A percentile compares a stretch with the other conserved stretches of the same genome.
These are phyloP conservation scores for Liodrosophila aerea DNA, from an alignment of 2,888 invertebrate genomes.

Conservation along the genomic window DNA sequence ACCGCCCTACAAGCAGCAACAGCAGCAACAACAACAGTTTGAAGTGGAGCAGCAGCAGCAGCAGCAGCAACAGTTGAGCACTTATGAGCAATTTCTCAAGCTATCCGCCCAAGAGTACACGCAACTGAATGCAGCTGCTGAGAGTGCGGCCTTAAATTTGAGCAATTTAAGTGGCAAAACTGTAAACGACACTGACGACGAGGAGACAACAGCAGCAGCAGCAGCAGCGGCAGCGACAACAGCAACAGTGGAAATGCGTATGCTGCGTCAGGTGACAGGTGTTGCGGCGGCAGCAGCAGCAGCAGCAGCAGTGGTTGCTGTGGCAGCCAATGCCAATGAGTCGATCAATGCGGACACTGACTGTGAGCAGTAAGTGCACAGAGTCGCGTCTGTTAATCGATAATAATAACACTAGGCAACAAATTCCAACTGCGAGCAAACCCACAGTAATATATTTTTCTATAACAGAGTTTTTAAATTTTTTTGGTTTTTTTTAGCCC, in stretches of 20 bases:
- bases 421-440: too few species aligned
- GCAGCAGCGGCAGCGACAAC: conserved; percentile 31
- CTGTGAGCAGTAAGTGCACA: conserved; percentile 32
- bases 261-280: conserved; percentile 53
- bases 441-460: too few species aligned
- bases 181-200: conserved; percentile 13
- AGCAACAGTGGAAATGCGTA: conserved; percentile 39
- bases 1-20: conserved; percentile 55
- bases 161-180: conserved; percentile 49
- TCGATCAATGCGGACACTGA: conserved; percentile 34
- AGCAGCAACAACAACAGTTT: conserved; percentile 17
- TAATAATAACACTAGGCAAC: too few species aligned
- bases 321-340: conserved; percentile 22
- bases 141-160: conserved; percentile 66
- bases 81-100: conserved; percentile 77
- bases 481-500: too few species aligned
- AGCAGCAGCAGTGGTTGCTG: conserved; percentile 38
- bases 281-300: conserved; percentile 34
- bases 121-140: conserved; percentile 47
- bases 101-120: conserved; percentile 70
- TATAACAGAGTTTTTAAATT: too few species aligned
- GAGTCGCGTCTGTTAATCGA: background rate
- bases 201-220: conserved; percentile 31
- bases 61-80: conserved; percentile 58
- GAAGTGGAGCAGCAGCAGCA: conserved; percentile 26